Percentiles rank a stretch among this genome's conserved stretches.
Evolutionary conservation across 2,888 invertebrate species (phyloP).

Genomic region (Leucania comma): DNA sequence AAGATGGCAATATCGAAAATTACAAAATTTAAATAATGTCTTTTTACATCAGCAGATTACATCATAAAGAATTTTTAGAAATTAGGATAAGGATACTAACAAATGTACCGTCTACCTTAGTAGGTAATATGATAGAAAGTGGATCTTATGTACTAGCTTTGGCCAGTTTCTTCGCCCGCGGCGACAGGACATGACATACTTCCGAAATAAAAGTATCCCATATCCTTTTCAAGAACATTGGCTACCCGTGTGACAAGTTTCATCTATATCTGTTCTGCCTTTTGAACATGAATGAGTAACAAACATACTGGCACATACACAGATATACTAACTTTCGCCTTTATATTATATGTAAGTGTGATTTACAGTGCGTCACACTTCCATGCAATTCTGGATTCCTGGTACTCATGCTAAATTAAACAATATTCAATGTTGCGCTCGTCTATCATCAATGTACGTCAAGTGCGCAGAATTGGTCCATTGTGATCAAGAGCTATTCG

Average conservation of each 20-base stretch:
- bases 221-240: too few species aligned
- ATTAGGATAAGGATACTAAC: slow-evolving; percentile 9
- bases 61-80: background rate
- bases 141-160: background rate
- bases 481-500: slow-evolving; percentile 10
- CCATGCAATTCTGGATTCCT: slow-evolving; percentile 2
- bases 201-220: too few species aligned
- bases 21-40: slow-evolving; percentile 29
- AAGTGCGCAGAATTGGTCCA: slow-evolving; percentile 5
- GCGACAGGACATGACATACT: too few species aligned
- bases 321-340: too few species aligned
- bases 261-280: too few species aligned
- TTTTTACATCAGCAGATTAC: slow-evolving; percentile 12
- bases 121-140: background rate
- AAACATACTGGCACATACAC: too few species aligned
- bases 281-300: too few species aligned
- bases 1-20: slow-evolving; percentile 34
- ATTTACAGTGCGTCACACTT: background rate
- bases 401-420: slow-evolving; percentile 14
- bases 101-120: background rate
- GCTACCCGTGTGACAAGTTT: too few species aligned
- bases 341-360: too few species aligned
- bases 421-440: slow-evolving; percentile 8
- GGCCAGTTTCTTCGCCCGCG: too few species aligned
- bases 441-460: slow-evolving; percentile 3